Base-by-base conservation (phyloP, 2,113 vertebrate species). In the Myotis davidii region DNA sequence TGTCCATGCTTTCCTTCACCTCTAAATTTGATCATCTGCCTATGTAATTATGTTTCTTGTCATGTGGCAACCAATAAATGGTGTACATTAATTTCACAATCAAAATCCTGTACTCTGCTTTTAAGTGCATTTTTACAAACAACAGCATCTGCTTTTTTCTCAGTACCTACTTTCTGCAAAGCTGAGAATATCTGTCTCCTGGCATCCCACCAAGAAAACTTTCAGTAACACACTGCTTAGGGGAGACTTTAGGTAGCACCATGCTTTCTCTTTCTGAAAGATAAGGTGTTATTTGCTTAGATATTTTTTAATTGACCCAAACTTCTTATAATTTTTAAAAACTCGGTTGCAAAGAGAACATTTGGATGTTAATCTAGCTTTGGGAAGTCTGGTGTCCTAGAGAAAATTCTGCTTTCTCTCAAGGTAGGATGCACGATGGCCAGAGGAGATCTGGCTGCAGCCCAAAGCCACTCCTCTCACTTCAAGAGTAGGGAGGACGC, bases 381-480 rank as follows among this genome's bases (percentile, higher is more conserved):
- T 70, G 9, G 23, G 17, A 74, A 54, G 1, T 12, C n/a, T 90
- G 21, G 21, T 23, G 0, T 70, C 37, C 61, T 42, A 27, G 74
- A 84, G 72, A 96, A 94, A 76, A 65, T 17, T 27, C n/a, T 85
- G 27, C 27, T 90, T 96, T 93, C 32, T 61, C 34, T 23, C 52
- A 54, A 82, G 34, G 21, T 7, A 4, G 61, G 45, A 20, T 18
- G 5, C 8, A 27, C 25, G 42, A 86, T 16, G 42, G 78, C 16
- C 61, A 81, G 88, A 85, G 54, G 8, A 54, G 11, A 91, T 91
- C 85, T 96, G 96, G 94, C 96, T 81, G 5, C 5, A 85, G 39
- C 25, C 90, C 96, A 97, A 88, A 72, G 3, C 18, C 50, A n/a
- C 5, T 88, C 37, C 42, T 95, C 34, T 72, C 65, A 34, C 85